Percentiles rank a stretch among this genome's conserved stretches.
These are phyloP conservation scores for Eupithecia tripunctaria DNA, from an alignment of 2,888 invertebrate genomes.

Conservation along the genomic window DNA sequence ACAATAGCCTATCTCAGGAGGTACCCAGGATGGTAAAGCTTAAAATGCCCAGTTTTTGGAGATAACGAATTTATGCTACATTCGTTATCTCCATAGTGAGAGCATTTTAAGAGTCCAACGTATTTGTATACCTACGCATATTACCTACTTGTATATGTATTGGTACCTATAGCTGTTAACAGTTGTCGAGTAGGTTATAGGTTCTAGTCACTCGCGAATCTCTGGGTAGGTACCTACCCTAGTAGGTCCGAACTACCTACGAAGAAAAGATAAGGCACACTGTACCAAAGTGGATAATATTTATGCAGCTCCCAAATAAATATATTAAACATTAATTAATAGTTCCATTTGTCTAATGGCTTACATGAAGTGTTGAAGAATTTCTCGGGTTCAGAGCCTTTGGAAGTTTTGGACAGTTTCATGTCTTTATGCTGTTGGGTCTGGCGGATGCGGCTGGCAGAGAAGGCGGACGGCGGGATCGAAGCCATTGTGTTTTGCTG, in stretches of 20 bases:
- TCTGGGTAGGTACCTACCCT: background rate
- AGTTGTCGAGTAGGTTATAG: background rate
- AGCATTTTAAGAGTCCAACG: background rate
- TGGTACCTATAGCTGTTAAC: too few species aligned
- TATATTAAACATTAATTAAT: background rate
- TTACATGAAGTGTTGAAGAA: constrained; percentile 74
- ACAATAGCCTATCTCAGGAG: background rate
- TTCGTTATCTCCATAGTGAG: background rate
- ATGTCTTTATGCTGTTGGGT: constrained; percentile 81
- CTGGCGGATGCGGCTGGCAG: constrained; percentile 88
- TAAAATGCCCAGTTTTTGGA: background rate
- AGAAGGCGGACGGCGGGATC: constrained; percentile 91
- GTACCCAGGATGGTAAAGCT: background rate
- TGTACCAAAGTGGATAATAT: background rate
- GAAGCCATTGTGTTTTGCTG: constrained; percentile 86
- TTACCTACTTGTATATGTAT: too few species aligned
- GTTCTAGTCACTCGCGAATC: background rate
- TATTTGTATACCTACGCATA: too few species aligned
- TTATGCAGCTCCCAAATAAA: background rate
- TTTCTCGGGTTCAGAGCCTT: constrained; percentile 64
- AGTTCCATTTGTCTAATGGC: constrained; percentile 27
- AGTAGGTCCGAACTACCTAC: background rate
- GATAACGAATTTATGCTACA: background rate
- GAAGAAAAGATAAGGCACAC: background rate
- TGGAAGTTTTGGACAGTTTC: constrained; percentile 81